Conservation (phyloP, 53 echinoderm and acorn worm species). For the Temnopleurus reevesii region DNA sequence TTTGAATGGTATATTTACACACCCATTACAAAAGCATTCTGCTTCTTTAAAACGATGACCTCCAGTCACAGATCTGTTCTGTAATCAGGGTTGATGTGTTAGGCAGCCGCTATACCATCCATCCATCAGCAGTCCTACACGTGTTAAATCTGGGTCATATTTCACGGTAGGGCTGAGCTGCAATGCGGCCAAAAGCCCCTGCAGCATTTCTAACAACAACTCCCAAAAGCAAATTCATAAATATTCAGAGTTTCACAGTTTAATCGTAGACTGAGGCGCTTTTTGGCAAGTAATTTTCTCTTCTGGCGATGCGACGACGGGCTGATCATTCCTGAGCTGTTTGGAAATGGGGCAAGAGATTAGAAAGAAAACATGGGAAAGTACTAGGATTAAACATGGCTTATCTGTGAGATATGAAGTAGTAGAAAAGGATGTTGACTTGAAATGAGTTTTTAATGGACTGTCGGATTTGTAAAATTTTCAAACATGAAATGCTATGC, state of each 20-base stretch:
- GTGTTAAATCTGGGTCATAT: conserved; percentile 56
- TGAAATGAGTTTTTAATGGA: conserved; percentile 46
- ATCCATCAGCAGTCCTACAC: conserved; percentile 41
- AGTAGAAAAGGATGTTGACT: neutral
- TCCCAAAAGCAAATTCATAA: conserved; percentile 55
- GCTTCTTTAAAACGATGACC: neutral
- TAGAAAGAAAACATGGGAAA: conserved; percentile 15
- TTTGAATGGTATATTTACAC: too few relatives aligned
- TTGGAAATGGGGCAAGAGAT: conserved; percentile 2
- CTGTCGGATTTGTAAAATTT: neutral
- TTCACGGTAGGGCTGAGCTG: neutral
- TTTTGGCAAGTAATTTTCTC: neutral
- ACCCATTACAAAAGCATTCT: too few relatives aligned
- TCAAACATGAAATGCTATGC: too few relatives aligned
- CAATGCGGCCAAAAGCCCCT: neutral
- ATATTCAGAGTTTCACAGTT: conserved; percentile 57
- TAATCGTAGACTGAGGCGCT: neutral
- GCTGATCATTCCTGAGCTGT: neutral
- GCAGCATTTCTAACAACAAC: conserved; percentile 56
- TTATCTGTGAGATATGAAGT: neutral
- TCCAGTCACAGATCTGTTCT: neutral
- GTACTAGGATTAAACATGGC: neutral
- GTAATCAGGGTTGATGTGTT: conserved; percentile 21
- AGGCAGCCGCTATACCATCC: neutral
- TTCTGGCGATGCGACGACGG: neutral